phyloP scores from a whole-genome alignment of 2,888 invertebrate species.

The Hermaeophaga mercurialis region DNA sequence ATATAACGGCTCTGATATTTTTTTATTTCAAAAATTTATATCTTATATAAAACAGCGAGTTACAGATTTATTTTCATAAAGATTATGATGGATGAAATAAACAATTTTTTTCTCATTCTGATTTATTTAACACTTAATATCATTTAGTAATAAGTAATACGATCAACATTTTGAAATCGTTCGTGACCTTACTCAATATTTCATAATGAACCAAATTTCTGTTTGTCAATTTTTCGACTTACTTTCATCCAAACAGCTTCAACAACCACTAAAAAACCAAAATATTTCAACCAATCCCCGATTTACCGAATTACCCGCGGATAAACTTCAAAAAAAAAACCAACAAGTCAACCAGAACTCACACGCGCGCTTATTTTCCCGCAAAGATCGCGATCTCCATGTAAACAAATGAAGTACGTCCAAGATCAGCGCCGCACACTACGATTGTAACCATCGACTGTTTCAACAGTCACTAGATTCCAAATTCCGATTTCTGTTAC shows the following conservation, averaged over 20 bases:
- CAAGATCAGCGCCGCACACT: conserved; percentile 27
- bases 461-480: conserved; percentile 15
- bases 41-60: too few relatives aligned
- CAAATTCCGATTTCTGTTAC: conserved; percentile 20
- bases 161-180: too few relatives aligned
- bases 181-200: too few relatives aligned
- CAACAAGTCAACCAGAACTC: conserved; percentile 19
- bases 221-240: not conserved
- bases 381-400: conserved; percentile 25
- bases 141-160: too few relatives aligned
- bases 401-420: conserved; percentile 17
- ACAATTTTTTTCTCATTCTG: too few relatives aligned
- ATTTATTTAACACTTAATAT: too few relatives aligned
- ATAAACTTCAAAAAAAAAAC: conserved; percentile 13
- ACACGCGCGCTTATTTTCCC: conserved; percentile 29
- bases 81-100: too few relatives aligned
- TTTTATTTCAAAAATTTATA: too few relatives aligned
- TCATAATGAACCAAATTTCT: too few relatives aligned
- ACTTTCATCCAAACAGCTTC: not conserved
- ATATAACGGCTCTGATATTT: too few relatives aligned
- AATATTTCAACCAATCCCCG: not conserved
- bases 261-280: conserved; percentile 4
- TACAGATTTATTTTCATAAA: too few relatives aligned
- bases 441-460: conserved; percentile 25
- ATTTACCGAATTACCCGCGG: not conserved